Base-by-base conservation (phyloP, 2,888 invertebrate species). In the Dryocosmus kuriphilus region DNA sequence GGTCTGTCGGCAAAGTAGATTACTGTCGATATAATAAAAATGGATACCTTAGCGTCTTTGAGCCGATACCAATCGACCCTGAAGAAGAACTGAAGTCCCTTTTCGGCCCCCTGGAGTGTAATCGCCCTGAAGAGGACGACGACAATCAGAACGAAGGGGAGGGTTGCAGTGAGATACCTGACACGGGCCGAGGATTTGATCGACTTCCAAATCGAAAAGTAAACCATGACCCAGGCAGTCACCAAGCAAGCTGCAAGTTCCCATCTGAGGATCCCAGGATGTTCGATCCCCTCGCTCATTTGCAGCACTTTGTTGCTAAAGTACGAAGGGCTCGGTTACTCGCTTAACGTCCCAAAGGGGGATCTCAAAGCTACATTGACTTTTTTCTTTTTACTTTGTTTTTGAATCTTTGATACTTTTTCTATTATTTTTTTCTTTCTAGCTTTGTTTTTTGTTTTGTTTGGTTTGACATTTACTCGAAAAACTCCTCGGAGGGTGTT, bases 201-300 rank as follows among this genome's bases (percentile, higher is more conserved):
- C 82, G 98, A 98, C 92, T 98, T 98, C 97, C 98, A 98, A 74
- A 98, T 95, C 84, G 98, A 97, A 92, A 98, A 97, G 92, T 98
- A 99, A 76, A 98, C 97, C 87, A 98, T 93, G 82, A 98, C 94
- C 98, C 98, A 99, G 82, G 98, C 97, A 87, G 97, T 95, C 75
- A 98, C 94, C 77, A 98, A 93, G 89, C 98, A 97, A 71, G 97
- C 96, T 41, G 97, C 96, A 80, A 98, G 92, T 89, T 98, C 97
- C 97, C 97, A 97, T 86, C 97, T 94, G 90, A 98, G 93, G 83
- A 93, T 93, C 79, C 97, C 97, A 46, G 96, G 95, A 86, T 94
- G 95, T 88, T 98, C 97, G 80, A 98, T 96, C 38, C 98, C 97
- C 22, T 93, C 93, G 85, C 96, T 96, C 87, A 97, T 96, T 92